Percentiles rank a stretch among this genome's conserved stretches.
Evolutionary conservation across 2,888 invertebrate genomes (phyloP).

Genomic region (Pristionchus maxplancki): DNA sequence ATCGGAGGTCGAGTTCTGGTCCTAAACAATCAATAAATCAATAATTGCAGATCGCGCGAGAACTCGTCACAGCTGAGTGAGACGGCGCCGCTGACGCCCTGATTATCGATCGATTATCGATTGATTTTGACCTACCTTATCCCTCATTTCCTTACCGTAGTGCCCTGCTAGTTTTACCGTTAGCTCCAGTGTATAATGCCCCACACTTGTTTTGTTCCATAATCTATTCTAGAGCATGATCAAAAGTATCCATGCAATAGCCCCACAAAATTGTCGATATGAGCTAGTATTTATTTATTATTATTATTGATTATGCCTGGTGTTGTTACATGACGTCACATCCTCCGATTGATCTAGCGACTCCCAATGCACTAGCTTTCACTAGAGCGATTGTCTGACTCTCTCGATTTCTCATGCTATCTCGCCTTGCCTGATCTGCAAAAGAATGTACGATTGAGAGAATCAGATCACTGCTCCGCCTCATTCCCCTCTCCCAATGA

Average conservation of each 20-base stretch:
- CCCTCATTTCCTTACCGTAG: not conserved
- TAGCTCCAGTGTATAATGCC: not conserved
- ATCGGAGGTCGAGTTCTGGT: too few species aligned
- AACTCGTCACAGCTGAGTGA: constrained; percentile 39
- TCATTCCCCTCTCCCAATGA: not conserved
- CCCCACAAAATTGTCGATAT: not conserved
- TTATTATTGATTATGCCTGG: not conserved
- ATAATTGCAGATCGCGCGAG: constrained; percentile 13
- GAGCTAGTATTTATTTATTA: constrained; percentile 38
- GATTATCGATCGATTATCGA: not conserved
- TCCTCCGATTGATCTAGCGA: not conserved
- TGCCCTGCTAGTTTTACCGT: not conserved
- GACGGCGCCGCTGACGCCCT: constrained; percentile 29
- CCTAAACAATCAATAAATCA: not conserved
- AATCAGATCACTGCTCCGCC: not conserved
- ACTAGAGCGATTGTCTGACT: not conserved
- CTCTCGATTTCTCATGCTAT: not conserved
- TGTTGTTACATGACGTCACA: not conserved
- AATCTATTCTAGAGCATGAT: constrained; percentile 1
- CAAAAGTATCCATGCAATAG: not conserved
- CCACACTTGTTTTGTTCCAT: not conserved
- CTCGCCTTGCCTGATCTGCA: not conserved
- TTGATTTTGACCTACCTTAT: not conserved
- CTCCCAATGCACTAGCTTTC: not conserved
- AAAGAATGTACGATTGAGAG: not conserved